Base-by-base conservation (phyloP, 1,140 invertebrate species). In the Diploscapter pachys region DNA sequence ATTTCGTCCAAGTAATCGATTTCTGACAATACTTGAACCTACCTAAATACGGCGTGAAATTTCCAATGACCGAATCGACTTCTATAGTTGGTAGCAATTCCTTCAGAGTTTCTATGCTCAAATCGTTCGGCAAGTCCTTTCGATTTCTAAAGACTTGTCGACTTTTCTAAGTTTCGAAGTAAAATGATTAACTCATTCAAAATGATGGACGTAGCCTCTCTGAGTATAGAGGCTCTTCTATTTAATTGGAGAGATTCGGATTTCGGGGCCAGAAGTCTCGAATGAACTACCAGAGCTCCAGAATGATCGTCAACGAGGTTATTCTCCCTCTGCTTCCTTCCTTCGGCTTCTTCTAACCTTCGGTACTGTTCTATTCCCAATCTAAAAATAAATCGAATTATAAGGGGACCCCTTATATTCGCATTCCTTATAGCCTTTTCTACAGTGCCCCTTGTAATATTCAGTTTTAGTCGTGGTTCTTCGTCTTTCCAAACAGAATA, bases 211-310 rank as follows among this genome's bases (percentile, higher is more conserved):
- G 82, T 84, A 4, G 82, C 81, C 66, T 85, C 82, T 50, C 82
- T 57, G 0, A 84, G 66, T 71, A 84, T 78, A 9, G 74, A 79
- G 50, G 82, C 82, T 3, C 83, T 81, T 62, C 73, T 53, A 2
- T 83, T 83, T 64, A 83, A 74, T 71, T 84, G 83, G 56, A 84
- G 63, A 8, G 82, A 82, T 77, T 84, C 82, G 49, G 69, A 73
- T 57, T 83, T 85, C 8, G 82, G 82, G 13, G 82, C 82, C 83
- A 84, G 80, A 5, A 84, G 65, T 77, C 56, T 71, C 52, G 79
- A 81, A 57, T 50, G 64, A 8, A 53, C 63, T 9, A 79, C 65
- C 5, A 72, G 63, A 8, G 69, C 50, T 31, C 56, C 31, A 55
- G 55, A 57, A 61, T 55, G 71, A 13, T 50, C n/a, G 9, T 11